Evolutionary conservation across 2,888 invertebrate genomes (phyloP).

Genomic region (Aquatica leii): DNA sequence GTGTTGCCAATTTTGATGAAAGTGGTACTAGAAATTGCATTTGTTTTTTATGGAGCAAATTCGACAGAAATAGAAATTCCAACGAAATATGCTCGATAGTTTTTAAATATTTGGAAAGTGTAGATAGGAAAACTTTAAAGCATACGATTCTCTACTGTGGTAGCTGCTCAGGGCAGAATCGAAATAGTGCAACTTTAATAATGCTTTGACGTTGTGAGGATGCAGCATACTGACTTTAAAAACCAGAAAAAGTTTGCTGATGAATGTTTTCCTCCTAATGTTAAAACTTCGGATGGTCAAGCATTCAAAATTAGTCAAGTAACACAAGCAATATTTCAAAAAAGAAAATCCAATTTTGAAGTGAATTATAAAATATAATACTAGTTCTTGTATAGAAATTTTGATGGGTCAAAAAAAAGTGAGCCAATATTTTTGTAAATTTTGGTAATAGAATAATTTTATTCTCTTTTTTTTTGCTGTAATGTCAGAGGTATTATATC

Average conservation of each 20-base stretch:
- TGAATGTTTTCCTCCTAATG: background rate
- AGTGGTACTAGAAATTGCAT: slow-evolving; percentile 39
- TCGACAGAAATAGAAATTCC: slow-evolving; percentile 37
- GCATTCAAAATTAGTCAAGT: slow-evolving; percentile 12
- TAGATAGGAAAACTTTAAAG: slow-evolving; percentile 30
- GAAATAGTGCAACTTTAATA: slow-evolving; percentile 14
- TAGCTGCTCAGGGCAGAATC: slow-evolving; percentile 34
- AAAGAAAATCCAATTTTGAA: slow-evolving; percentile 15
- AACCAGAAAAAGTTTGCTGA: too few relatives aligned
- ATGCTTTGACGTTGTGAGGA: slow-evolving; percentile 10
- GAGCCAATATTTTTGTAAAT: background rate
- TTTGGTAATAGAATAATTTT: background rate
- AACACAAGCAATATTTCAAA: slow-evolving; percentile 15
- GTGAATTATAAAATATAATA: slow-evolving; percentile 20
- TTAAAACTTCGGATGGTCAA: slow-evolving; percentile 13
- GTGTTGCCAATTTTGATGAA: too few relatives aligned
- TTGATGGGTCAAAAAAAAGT: background rate
- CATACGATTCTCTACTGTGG: slow-evolving; percentile 30
- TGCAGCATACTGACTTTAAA: too few relatives aligned
- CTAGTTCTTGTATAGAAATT: background rate
- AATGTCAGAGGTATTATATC: background rate
- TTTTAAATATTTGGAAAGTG: slow-evolving; percentile 41
- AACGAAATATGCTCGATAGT: slow-evolving; percentile 1
- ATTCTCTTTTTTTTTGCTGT: slow-evolving; percentile 1
- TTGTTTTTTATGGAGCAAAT: slow-evolving; percentile 47